Evolutionary conservation across 2,797 vertebrate species (phyloP), one percentile per base, ranked within the genome.

Genomic region (Onychomys torridus): DNA sequence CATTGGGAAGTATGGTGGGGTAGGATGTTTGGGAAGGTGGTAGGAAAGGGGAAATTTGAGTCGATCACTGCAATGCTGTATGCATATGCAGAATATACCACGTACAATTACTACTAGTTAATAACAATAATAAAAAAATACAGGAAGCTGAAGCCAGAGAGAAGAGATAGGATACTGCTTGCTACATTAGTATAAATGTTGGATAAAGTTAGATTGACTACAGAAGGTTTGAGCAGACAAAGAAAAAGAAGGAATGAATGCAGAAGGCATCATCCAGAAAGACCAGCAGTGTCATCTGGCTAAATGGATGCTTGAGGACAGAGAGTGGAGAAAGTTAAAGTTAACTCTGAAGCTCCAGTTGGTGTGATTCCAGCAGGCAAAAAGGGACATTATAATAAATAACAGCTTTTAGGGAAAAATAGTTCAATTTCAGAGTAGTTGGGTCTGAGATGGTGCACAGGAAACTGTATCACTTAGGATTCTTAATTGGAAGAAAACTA

Each of bases 361-460:
- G 81, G 29, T 37, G 46, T 17, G 17, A 61, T 19, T 14, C 10
- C 23, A 11, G 32, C 40, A 79, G 25, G 43, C 49, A 91, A 83
- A 79, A 90, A 81, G 78, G 87, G 73, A 91, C 90, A 46, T 84
- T 79, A 52, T 4, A 43, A 67, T 61, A 95, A 81, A 81, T 76
- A 90, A 65, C 27, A 83, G 10, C 6, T 40, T 91, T 94, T 71
- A 16, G 69, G 75, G 25, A 10, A 61, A 81, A 73, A 61, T 6
- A 29, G 96, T 92, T 85, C 46, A 29, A 21, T 88, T 95, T 92
- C 71, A 94, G 63, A 67, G 37, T 63, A 90, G 76, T 25, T 90
- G 79, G 69, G 87, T 92, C 83, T 12, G 4, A 94, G 81, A 49
- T 92, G 90, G 92, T 88, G 43, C 79, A 61, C 69, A 87, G 71